Percentiles rank a stretch among this genome's conserved stretches.
phyloP scores from a whole-genome alignment of 1,140 invertebrate genomes.

The Amphibalanus amphitrite region DNA sequence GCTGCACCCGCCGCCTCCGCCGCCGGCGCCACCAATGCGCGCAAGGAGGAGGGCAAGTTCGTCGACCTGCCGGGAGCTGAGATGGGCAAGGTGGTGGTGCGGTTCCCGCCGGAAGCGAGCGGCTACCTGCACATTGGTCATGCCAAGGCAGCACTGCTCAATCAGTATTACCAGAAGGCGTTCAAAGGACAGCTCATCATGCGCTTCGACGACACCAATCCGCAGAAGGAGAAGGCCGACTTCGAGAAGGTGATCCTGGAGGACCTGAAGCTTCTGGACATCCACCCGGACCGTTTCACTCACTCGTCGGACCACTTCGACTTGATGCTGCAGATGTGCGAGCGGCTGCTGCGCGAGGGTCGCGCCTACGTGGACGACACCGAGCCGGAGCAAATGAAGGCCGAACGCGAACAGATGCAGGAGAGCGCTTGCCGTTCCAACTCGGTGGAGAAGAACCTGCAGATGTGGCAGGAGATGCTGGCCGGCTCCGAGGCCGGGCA shows the following conservation, averaged over 20 bases:
- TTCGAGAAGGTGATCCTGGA: constrained; percentile 95
- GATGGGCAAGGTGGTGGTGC: constrained; percentile 80
- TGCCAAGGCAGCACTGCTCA: constrained; percentile 94
- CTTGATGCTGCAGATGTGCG: constrained; percentile 68
- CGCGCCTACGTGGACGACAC: constrained; percentile 96
- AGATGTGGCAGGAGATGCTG: constrained; percentile 92
- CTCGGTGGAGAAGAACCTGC: constrained; percentile 63
- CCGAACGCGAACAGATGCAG: constrained; percentile 70
- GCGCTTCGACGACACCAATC: constrained; percentile 99
- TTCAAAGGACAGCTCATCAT: constrained; percentile 93
- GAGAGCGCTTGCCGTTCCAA: constrained; percentile 77
- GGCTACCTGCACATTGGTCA: constrained; percentile 95
- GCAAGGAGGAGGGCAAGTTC: constrained; percentile 75
- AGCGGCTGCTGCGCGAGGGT: constrained; percentile 64
- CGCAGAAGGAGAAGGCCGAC: constrained; percentile 95
- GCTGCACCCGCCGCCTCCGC: constrained; percentile 10
- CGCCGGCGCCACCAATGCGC: constrained; percentile 9
- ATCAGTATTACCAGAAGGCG: constrained; percentile 87
- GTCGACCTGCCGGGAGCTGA: constrained; percentile 89
- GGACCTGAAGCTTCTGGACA: constrained; percentile 76
- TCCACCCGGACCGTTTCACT: constrained; percentile 83
- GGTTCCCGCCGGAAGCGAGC: constrained; percentile 97
- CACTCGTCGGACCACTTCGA: constrained; percentile 98
- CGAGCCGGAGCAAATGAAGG: constrained; percentile 82
- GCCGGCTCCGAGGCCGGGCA: constrained; percentile 57